Conservation (phyloP, 2,888 invertebrate genomes). For the Shargacucullia verbasci region DNA sequence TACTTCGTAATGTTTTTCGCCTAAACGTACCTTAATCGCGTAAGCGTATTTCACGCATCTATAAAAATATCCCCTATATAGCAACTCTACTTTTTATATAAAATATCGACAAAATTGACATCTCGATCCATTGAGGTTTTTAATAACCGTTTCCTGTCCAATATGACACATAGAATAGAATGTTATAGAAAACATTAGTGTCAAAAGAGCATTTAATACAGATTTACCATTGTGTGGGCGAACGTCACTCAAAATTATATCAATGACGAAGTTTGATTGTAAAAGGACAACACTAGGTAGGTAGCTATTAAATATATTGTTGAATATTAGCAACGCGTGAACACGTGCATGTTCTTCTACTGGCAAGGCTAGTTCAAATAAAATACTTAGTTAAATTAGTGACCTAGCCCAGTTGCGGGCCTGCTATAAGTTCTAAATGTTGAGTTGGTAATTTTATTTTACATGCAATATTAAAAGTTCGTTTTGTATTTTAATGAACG, state of each 20-base stretch:
- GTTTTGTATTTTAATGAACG: no score
- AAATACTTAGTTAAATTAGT: not conserved
- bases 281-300: constrained; percentile 61
- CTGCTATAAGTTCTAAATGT: no score
- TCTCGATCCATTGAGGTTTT: constrained; percentile 68
- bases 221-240: constrained; percentile 82
- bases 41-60: constrained; percentile 40
- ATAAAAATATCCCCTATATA: constrained; percentile 29
- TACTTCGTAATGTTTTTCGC: constrained; percentile 12
- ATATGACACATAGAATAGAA: constrained; percentile 68
- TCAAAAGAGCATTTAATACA: constrained; percentile 85
- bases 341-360: constrained; percentile 46
- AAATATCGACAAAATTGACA: constrained; percentile 54
- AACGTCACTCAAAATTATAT: constrained; percentile 82
- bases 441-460: no score
- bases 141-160: constrained; percentile 76
- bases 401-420: no score
- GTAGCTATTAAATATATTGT: constrained; percentile 52
- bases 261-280: constrained; percentile 66
- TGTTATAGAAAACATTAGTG: constrained; percentile 72
- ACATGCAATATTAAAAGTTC: no score
- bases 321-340: constrained; percentile 34
- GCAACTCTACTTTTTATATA: constrained; percentile 39
- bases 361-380: not conserved
- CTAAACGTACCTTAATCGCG: constrained; percentile 18